phyloP scores from a whole-genome alignment of 2,888 invertebrate genomes.

The Troglohyphantes excavatus region DNA sequence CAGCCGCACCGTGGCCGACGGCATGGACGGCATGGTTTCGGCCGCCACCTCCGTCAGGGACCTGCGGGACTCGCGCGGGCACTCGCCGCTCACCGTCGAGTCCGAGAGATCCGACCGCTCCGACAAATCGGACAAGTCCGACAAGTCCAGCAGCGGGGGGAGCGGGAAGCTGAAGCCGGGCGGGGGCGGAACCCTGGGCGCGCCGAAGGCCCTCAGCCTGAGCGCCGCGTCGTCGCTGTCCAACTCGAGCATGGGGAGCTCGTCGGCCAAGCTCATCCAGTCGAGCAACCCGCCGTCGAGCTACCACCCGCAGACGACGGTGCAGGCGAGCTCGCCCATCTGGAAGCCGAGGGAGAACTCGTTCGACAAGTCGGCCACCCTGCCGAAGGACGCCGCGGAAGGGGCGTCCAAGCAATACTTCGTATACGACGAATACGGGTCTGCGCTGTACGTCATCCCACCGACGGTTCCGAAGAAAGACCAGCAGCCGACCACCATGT shows the following conservation, averaged over 20 bases:
- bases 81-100: conserved; percentile 76
- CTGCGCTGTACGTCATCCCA: conserved; percentile 79
- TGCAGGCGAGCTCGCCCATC: conserved; percentile 91
- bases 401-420: conserved; percentile 79
- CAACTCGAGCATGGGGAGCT: conserved; percentile 95
- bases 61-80: conserved; percentile 80
- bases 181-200: conserved; percentile 89
- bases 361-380: conserved; percentile 84
- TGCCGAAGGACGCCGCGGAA: conserved; percentile 60
- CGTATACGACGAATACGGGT: conserved; percentile 80
- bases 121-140: conserved; percentile 79
- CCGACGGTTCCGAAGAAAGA: conserved; percentile 79
- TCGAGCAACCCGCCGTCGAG: conserved; percentile 96
- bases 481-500: conserved; percentile 69
- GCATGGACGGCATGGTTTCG: conserved; percentile 84
- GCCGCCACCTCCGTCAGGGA: conserved; percentile 81
- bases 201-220: conserved; percentile 95
- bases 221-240: conserved; percentile 97
- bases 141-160: conserved; percentile 68
- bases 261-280: conserved; percentile 93
- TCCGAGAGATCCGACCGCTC: conserved; percentile 79
- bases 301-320: conserved; percentile 87
- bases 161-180: conserved; percentile 79
- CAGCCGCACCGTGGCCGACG: conserved; percentile 95
- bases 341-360: conserved; percentile 96